Conservation (phyloP, 2,113 vertebrate species). For the Malurus alboscapulatus region DNA sequence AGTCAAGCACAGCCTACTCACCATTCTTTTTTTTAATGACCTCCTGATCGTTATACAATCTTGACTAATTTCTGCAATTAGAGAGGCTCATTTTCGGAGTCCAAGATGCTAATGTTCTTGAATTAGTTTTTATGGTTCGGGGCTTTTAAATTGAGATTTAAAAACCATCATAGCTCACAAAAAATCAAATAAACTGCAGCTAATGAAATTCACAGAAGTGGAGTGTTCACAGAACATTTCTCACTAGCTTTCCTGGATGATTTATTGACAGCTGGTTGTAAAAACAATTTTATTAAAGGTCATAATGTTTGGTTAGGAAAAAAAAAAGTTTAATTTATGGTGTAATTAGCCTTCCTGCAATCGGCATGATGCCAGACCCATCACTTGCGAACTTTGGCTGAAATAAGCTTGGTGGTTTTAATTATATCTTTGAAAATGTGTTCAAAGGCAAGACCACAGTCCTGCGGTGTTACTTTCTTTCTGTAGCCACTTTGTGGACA, state of each 20-base stretch:
- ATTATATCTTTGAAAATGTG: conserved; percentile 74
- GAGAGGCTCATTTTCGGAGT: conserved; percentile 67
- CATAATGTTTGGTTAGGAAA: conserved; percentile 77
- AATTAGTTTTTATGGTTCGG: conserved; percentile 77
- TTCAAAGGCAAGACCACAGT: conserved; percentile 53
- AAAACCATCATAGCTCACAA: conserved; percentile 78
- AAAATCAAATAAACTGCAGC: conserved; percentile 78
- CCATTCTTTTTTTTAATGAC: conserved; percentile 64
- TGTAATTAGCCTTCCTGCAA: conserved; percentile 83
- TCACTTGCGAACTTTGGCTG: conserved; percentile 64
- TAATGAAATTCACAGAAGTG: conserved; percentile 81
- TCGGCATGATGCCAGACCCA: conserved; percentile 74
- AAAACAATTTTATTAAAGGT: conserved; percentile 88
- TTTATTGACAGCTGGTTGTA: conserved; percentile 85
- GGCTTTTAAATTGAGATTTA: conserved; percentile 81
- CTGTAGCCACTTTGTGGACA: conserved; percentile 65
- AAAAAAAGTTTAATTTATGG: conserved; percentile 80
- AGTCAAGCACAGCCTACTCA: neutral
- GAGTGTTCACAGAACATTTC: conserved; percentile 73
- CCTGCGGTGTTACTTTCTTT: conserved; percentile 67
- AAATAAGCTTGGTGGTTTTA: conserved; percentile 77
- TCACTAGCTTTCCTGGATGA: conserved; percentile 76
- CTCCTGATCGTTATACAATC: conserved; percentile 70
- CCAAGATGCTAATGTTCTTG: conserved; percentile 72
- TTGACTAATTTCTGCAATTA: conserved; percentile 79